Base-by-base conservation (phyloP, 2,888 invertebrate genomes). In the Pandemis corylana region DNA sequence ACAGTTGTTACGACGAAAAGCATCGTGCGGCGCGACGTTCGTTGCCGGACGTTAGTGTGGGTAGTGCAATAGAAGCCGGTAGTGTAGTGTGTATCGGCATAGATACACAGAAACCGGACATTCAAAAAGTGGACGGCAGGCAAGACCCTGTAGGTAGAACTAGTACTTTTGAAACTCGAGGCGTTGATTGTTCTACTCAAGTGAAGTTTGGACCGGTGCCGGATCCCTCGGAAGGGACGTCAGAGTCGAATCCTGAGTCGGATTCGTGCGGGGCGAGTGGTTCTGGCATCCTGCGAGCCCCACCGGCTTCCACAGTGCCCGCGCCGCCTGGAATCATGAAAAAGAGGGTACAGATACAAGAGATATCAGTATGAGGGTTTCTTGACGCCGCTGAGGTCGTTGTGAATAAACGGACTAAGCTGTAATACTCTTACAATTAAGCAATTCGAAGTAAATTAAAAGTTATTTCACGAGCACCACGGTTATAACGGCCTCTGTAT, bases 261-360 rank as follows among this genome's bases (percentile, higher is more conserved):
- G 93, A 94, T 78, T 87, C 93, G 74, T 92, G 93, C 77, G 89
- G 90, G 73, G 90, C 91, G 76, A 83, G 92, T 78, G 87, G 90
- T 53, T 89, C 95, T 51, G 95, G 93, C 20, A 95, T 95, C 20
- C 91, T 95, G 68, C 91, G 96, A 59, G 90, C 88, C 49, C 92
- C 92, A 0, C 89, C 92, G 71, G 87, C 90, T 5, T 80, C 89
- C 62, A 82, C 92, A 49, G 90, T 93, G 13, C 96, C 96, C 6
- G 96, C 95, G 62, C 96, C 97, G 0, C 97, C 97, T 9, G 96
- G 97, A 74, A 96, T 97, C 78, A 96, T 96, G 95, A 98, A 98
- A 92, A 98, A 98, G 92, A 96, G 98, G 90, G 98, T 98, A 84
- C 98, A 98, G 94, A 98, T 98, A 89, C 98, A 98, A 91, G 98